Conservation (phyloP, 1,140 invertebrate species). For the Cataglyphis hispanica region DNA sequence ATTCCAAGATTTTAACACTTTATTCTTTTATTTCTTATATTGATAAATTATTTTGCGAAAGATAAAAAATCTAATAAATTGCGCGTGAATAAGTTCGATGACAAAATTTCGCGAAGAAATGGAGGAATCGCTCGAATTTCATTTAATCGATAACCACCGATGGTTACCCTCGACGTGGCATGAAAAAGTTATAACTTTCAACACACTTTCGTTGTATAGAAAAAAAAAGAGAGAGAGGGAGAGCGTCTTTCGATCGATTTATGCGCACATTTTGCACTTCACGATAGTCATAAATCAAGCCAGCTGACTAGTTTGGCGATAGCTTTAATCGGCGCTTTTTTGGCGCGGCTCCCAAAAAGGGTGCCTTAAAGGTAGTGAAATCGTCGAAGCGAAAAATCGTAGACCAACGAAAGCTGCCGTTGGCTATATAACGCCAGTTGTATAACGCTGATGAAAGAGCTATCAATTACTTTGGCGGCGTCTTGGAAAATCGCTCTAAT, state of each 20-base stretch:
- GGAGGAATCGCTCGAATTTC: not conserved
- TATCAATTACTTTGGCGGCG: constrained; percentile 44
- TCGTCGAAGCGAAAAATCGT: constrained; percentile 56
- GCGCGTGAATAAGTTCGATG: not conserved
- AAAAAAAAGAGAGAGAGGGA: not conserved
- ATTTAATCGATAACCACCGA: not conserved
- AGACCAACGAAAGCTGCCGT: constrained; percentile 24
- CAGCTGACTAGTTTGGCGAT: not conserved
- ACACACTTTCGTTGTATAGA: not conserved
- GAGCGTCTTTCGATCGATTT: constrained; percentile 7
- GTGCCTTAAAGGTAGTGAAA: constrained; percentile 42
- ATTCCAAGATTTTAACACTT: not conserved
- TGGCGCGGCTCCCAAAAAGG: constrained; percentile 12
- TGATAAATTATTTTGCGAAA: not conserved
- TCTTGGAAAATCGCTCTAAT: constrained; percentile 22
- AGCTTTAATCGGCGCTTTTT: constrained; percentile 52
- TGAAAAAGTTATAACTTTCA: not conserved
- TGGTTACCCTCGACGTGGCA: not conserved
- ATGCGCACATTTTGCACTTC: constrained; percentile 15
- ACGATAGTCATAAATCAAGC: constrained; percentile 52
- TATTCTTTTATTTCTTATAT: not conserved
- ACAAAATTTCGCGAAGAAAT: not conserved
- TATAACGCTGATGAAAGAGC: constrained; percentile 46
- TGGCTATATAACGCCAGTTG: not conserved
- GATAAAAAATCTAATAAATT: not conserved